Conservation (phyloP, 2,113 vertebrate genomes). For the Psittacula cyanocephala region DNA sequence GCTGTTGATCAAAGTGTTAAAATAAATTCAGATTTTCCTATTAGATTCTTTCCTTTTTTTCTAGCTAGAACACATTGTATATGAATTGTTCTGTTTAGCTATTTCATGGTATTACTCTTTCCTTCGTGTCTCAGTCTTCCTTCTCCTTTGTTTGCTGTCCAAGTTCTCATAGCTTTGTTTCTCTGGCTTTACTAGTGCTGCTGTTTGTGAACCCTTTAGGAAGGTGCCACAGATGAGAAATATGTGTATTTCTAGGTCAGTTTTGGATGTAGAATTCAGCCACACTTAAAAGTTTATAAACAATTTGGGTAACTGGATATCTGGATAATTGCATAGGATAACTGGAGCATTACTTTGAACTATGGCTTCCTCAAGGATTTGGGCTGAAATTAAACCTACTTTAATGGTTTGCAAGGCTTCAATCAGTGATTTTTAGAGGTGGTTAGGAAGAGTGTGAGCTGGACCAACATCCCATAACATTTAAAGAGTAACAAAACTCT, state of each 20-base stretch:
- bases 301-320: neutral
- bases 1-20: neutral
- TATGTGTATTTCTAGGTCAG: neutral
- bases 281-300: neutral
- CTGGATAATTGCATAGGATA: neutral
- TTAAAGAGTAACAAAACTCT: neutral
- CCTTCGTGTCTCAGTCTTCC: neutral
- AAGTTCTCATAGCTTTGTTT: neutral
- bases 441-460: neutral
- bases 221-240: neutral
- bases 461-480: too few relatives aligned
- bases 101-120: neutral
- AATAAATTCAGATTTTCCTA: neutral
- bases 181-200: neutral
- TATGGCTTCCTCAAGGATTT: neutral
- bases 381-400: neutral
- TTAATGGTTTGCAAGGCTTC: neutral
- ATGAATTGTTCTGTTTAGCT: neutral
- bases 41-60: neutral
- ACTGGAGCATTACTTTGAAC: neutral
- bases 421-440: neutral
- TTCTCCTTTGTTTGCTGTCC: neutral
- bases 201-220: neutral
- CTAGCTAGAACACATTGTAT: neutral
- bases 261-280: neutral